Base-by-base conservation (phyloP, 1,140 invertebrate species). In the Drosophila seguyi region DNA sequence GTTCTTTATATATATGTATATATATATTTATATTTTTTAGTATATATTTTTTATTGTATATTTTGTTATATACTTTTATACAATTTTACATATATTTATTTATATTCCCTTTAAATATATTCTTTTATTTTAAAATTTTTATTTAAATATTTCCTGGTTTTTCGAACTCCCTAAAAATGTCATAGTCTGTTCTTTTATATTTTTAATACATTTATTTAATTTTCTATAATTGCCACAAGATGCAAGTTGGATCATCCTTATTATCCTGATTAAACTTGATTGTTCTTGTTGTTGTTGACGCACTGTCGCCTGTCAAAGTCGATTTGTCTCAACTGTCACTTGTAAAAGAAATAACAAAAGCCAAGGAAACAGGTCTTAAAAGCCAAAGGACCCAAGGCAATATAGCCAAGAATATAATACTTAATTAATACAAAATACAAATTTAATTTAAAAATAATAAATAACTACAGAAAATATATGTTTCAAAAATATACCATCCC, bases 271-370 rank as follows among this genome's bases (percentile, higher is more conserved):
- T 60, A 60, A 72, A 47, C 31, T n/a, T 39, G 22, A 50, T 75
- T 69, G 59, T 25, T 65, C 44, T 29, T 65, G 63, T 29, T 56
- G 38, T 11, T 66, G 57, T 56, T 75, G 56, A 66, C 77, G 67
- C 74, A 74, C 68, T 48, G 80, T 38, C 50, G 81, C 34, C 82
- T 86, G 82, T 85, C 82, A 79, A 81, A 81, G 69, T 75, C 78
- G 58, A 81, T 85, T 86, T 85, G 68, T 74, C 67, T 74, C 76
- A 57, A 66, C 73, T 81, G 77, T 84, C 77, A 75, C 48, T 55
- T 52, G 50, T 50, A 36, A 1, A 55, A 74, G 31, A 41, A 57
- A 34, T 59, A 79, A 29, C 44, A 79, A 41, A 16, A 22, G 29
- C 16, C 13, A 16, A 42, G 47, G 41, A 60, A 27, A 41, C 22